Percentiles rank a stretch among this genome's conserved stretches.
phyloP scores from a whole-genome alignment of 2,113 vertebrate genomes.

The Megaceryle torquata region DNA sequence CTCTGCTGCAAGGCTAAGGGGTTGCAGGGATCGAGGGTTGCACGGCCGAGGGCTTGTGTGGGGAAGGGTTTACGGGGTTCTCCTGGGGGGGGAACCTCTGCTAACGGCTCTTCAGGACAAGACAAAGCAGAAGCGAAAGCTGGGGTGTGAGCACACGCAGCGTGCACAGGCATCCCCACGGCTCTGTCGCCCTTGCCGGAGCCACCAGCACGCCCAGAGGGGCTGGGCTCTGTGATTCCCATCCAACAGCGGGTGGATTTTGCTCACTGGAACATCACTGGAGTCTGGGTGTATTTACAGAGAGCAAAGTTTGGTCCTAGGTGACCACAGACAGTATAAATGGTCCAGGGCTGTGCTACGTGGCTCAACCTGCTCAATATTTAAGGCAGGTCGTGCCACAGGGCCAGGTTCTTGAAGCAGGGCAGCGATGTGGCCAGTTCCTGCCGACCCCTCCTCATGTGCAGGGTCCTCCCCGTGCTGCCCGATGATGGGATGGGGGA shows the following conservation, averaged over 20 bases:
- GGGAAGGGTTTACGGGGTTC: background rate
- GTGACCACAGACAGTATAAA: background rate
- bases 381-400: background rate
- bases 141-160: background rate
- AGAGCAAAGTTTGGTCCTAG: background rate
- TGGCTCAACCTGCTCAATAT: background rate
- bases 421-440: background rate
- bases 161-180: background rate
- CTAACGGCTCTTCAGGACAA: background rate
- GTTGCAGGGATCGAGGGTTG: background rate
- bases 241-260: background rate
- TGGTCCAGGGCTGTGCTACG: background rate
- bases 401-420: background rate
- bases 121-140: conserved; percentile 31
- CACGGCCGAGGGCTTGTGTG: background rate
- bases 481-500: background rate
- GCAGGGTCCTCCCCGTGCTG: background rate
- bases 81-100: background rate
- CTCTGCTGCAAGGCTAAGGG: background rate
- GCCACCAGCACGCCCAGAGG: background rate
- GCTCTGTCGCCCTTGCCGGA: background rate
- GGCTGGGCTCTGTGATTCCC: background rate
- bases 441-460: background rate
- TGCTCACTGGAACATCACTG: background rate
- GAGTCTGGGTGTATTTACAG: background rate